These are phyloP conservation scores for Macaca mulatta DNA, from an alignment of 2,113 vertebrate species.

Conservation along the genomic window DNA sequence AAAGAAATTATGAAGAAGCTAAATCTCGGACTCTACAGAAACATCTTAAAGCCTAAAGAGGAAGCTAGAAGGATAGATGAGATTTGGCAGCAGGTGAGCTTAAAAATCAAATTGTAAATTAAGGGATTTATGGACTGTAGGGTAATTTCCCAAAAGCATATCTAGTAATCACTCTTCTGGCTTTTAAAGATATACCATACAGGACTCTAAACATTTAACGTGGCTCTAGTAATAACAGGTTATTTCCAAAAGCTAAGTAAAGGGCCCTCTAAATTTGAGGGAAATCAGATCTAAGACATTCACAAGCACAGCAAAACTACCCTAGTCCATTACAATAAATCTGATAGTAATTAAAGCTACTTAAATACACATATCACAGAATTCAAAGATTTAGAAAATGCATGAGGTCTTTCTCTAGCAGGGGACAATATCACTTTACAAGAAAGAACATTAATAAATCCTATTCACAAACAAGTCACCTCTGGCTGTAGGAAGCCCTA, in stretches of 20 bases:
- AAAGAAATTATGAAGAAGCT: background rate
- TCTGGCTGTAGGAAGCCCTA: background rate
- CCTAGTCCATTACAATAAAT: background rate
- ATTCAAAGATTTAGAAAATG: background rate
- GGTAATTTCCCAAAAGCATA: constrained; percentile 37
- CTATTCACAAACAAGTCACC: background rate
- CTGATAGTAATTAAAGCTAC: background rate
- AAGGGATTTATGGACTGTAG: background rate
- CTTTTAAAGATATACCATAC: constrained; percentile 35
- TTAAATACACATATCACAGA: background rate
- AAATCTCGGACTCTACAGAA: background rate
- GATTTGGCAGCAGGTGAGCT: constrained; percentile 6
- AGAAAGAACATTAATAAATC: background rate
- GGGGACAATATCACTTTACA: background rate
- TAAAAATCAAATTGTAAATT: constrained; percentile 35
- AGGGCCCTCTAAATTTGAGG: background rate
- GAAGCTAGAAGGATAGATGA: background rate
- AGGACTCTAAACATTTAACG: constrained; percentile 1
- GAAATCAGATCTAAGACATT: background rate
- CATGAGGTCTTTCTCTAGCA: background rate
- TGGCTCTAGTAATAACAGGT: constrained; percentile 28
- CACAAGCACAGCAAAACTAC: constrained; percentile 33
- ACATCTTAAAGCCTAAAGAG: background rate
- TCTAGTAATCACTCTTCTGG: constrained; percentile 16
- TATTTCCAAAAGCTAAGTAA: constrained; percentile 51